Conservation (phyloP, 2,113 vertebrate genomes). For the Ctenodactylus gundi region DNA sequence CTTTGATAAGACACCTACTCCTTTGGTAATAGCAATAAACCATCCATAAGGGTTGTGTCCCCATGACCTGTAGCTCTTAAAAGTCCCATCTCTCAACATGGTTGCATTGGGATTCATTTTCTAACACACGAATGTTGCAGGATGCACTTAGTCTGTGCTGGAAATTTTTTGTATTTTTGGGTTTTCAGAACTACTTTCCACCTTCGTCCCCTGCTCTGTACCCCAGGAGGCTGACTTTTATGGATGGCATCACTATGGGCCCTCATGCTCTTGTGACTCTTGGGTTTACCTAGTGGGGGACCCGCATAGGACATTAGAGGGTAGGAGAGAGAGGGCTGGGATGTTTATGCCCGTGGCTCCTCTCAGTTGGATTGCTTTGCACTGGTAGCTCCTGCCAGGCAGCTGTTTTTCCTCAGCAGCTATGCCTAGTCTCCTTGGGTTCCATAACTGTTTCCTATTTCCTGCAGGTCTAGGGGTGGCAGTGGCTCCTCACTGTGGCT, state of each 20-base stretch:
- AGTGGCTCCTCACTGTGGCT: not conserved
- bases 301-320: not conserved
- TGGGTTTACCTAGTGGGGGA: not conserved
- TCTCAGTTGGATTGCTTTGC: not conserved
- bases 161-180: not conserved
- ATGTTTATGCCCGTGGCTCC: not conserved
- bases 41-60: not conserved
- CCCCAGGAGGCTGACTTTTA: not conserved
- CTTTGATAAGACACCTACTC: not conserved
- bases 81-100: not conserved
- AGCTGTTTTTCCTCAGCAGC: not conserved
- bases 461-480: too few relatives aligned
- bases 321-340: not conserved
- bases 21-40: not conserved
- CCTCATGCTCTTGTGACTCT: not conserved
- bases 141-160: not conserved
- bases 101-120: not conserved
- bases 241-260: not conserved
- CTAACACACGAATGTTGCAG: not conserved
- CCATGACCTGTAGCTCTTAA: not conserved
- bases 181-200: not conserved
- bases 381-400: not conserved
- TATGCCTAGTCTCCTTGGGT: not conserved
- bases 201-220: not conserved
- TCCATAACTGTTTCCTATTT: not conserved